Evolutionary conservation across 2,888 invertebrate species (phyloP).

Genomic region (Lamproptera curius): DNA sequence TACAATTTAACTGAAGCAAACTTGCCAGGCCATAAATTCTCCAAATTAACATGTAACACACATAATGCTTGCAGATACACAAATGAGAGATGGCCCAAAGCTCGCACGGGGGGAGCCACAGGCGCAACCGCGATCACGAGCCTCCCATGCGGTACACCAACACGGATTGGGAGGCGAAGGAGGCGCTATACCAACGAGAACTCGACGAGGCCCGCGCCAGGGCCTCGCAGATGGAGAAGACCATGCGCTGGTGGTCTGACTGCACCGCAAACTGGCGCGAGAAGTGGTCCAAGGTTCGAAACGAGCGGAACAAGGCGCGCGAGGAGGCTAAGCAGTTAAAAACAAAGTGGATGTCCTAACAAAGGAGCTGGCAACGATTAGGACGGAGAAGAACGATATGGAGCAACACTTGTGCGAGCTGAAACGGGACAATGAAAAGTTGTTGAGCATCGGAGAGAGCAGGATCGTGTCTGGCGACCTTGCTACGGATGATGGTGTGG

Average conservation of each 20-base stretch:
- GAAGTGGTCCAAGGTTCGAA: slow-evolving; percentile 96
- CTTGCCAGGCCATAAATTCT: no score
- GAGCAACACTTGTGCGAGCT: slow-evolving; percentile 86
- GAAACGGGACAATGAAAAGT: slow-evolving; percentile 89
- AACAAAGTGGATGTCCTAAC: slow-evolving; percentile 87
- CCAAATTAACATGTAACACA: no score
- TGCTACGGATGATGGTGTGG: slow-evolving; percentile 60
- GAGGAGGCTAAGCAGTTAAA: slow-evolving; percentile 92
- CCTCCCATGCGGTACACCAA: slow-evolving; percentile 81
- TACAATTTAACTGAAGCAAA: no score
- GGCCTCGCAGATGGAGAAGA: slow-evolving; percentile 99
- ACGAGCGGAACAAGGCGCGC: slow-evolving; percentile 94
- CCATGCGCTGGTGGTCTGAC: slow-evolving; percentile 99
- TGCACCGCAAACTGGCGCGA: slow-evolving; percentile 98
- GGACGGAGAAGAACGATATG: slow-evolving; percentile 88
- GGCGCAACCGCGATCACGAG: slow-evolving; percentile 80
- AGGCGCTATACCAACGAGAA: slow-evolving; percentile 85
- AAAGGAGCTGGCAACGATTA: slow-evolving; percentile 86
- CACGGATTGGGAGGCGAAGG: slow-evolving; percentile 88
- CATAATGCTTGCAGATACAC: slow-evolving; percentile 34
- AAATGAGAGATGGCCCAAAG: slow-evolving; percentile 77
- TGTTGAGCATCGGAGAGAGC: slow-evolving; percentile 74
- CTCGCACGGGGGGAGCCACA: slow-evolving; percentile 83
- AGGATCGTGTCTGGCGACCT: slow-evolving; percentile 61
- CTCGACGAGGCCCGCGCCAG: slow-evolving; percentile 95